phyloP scores from a whole-genome alignment of 2,797 vertebrate genomes.

The Protonibea diacanthus region DNA sequence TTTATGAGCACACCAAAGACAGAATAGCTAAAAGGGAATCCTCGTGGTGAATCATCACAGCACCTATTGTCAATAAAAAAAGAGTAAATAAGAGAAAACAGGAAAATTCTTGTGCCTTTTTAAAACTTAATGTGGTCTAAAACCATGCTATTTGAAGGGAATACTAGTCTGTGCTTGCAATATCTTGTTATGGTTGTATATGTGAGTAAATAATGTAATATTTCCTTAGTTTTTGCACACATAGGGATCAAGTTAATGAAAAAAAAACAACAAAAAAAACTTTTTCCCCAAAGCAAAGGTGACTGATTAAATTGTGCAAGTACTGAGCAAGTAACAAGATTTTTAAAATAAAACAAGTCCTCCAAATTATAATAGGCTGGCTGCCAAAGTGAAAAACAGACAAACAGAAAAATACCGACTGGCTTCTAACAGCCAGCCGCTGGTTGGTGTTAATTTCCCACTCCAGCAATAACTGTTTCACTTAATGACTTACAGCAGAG shows the following conservation, averaged over 20 bases:
- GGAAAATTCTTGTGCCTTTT: background rate
- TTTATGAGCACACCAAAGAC: conserved; percentile 66
- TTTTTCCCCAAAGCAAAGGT: background rate
- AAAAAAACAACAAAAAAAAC: background rate
- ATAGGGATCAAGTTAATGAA: background rate
- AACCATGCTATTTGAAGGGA: background rate
- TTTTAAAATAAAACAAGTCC: conserved; percentile 9
- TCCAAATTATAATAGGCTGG: conserved; percentile 15
- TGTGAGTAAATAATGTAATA: background rate
- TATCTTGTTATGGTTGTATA: background rate
- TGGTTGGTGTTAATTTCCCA: conserved; percentile 51
- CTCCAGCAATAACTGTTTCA: conserved; percentile 37
- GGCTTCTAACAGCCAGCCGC: conserved; percentile 9
- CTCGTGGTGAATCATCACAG: conserved; percentile 38
- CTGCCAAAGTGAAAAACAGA: conserved; percentile 30
- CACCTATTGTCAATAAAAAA: conserved; percentile 23
- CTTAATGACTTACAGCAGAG: conserved; percentile 37
- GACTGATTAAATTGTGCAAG: background rate
- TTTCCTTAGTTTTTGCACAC: background rate
- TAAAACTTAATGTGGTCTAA: background rate
- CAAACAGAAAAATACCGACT: conserved; percentile 26
- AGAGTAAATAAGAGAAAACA: background rate
- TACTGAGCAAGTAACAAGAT: conserved; percentile 6
- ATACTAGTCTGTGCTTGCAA: background rate
- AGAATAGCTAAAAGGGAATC: conserved; percentile 41